Base-by-base conservation (phyloP, 2,113 vertebrate genomes). In the Neodontobutis hainanensis region DNA sequence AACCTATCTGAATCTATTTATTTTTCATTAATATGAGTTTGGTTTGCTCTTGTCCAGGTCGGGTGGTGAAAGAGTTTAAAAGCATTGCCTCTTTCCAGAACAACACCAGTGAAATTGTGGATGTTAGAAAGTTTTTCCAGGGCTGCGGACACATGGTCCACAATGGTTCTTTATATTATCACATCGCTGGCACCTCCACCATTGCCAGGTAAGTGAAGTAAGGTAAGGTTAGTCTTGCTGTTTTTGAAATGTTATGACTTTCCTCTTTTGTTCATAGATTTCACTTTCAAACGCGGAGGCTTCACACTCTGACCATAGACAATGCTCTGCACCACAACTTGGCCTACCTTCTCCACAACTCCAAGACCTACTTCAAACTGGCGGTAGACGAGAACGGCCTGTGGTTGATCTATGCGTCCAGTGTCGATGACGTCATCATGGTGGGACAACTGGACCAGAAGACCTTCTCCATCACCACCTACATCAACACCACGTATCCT, bases 341-440 rank as follows among this genome's bases (percentile, higher is more conserved):
- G 12, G 93, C 93, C 69, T 99, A 99, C 82, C 93, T 98, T 78
- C 94, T 98, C 50, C 85, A 91, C 0, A 97, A 96, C 85, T 96
- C 97, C 10, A 99, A 98, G 91, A 97, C 97, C 0, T 99, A 99
- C 80, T 99, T 98, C 90, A 97, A 96, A 9, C 0, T 98, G n/a
- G 95, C 95, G 1, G 92, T 86, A 4, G 97, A 98, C 11, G 96
- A 98, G 83, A 94, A 94, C 27, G 93, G 95, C 2, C 74, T 99
- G 45, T 99, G 97, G 97, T 84, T 98, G 42, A 94, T 98, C 73
- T 99, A 96, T 4, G 95, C 95, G 11, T 97, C 96, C 0, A 94
- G 87, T 11, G 14, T 66, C 0, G 95, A 98, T 0, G 94, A 96
- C 6, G 95, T 87, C 68, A 93, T 99, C 12, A 91, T 92, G n/a